Conservation (phyloP, 2,797 vertebrate genomes). For the Phataginus tricuspis region DNA sequence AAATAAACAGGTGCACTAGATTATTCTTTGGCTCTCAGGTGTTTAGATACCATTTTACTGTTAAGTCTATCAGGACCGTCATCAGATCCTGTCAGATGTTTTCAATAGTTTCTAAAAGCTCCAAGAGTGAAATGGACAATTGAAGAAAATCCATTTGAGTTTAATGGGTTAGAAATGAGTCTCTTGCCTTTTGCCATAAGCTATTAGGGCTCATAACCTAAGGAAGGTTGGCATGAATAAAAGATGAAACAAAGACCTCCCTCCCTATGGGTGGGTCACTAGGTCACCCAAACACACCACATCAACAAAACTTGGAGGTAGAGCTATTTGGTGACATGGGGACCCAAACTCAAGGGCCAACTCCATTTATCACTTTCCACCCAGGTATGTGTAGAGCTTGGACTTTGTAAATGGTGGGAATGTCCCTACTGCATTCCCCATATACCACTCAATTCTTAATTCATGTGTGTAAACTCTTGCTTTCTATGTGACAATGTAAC, state of each 20-base stretch:
- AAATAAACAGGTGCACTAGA: neutral
- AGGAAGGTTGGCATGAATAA: neutral
- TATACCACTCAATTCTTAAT: neutral
- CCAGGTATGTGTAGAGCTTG: neutral
- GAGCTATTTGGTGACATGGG: neutral
- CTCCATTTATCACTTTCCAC: neutral
- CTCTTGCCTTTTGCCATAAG: neutral
- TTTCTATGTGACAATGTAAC: neutral
- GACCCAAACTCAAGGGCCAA: neutral
- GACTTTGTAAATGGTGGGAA: neutral
- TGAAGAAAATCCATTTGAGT: slow-evolving; percentile 5
- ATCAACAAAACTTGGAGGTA: neutral
- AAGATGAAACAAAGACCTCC: neutral
- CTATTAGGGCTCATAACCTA: neutral
- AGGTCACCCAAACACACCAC: neutral
- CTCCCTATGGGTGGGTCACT: neutral
- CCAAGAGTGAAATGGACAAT: slow-evolving; percentile 21
- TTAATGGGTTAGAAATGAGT: slow-evolving; percentile 35
- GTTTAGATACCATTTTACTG: neutral
- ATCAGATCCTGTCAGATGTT: neutral
- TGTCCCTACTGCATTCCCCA: neutral
- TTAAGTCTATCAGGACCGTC: neutral
- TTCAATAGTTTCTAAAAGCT: slow-evolving; percentile 4
- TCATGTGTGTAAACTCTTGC: neutral
- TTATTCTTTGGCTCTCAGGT: slow-evolving; percentile 1